Percentiles rank a stretch among this genome's conserved stretches.
These are phyloP conservation scores for Calidris pygmaea DNA, from an alignment of 2,113 vertebrate species.

Conservation along the genomic window DNA sequence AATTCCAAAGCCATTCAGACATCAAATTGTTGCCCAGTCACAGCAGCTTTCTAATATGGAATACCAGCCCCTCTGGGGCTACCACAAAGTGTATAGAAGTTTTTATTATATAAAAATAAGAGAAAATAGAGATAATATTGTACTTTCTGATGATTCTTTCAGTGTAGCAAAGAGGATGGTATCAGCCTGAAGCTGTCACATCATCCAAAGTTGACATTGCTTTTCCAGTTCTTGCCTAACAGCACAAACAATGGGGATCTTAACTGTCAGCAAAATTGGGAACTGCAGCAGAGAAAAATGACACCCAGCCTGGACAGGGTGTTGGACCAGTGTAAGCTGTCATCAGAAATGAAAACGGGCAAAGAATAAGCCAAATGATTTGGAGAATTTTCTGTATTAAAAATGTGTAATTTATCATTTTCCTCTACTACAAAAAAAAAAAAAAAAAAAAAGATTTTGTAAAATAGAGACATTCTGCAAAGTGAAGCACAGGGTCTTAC, in stretches of 20 bases:
- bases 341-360: neutral
- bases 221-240: neutral
- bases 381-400: neutral
- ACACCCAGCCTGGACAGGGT: neutral
- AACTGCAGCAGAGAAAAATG: neutral
- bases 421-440: neutral
- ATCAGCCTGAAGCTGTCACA: neutral
- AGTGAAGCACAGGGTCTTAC: neutral
- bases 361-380: neutral
- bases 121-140: neutral
- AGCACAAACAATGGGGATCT: neutral
- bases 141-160: neutral
- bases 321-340: neutral
- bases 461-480: neutral
- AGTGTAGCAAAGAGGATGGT: neutral
- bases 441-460: neutral
- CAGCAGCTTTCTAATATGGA: neutral
- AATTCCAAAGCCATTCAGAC: neutral
- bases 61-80: neutral
- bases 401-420: neutral
- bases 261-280: neutral
- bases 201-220: neutral
- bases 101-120: neutral
- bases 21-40: rapidly evolving
- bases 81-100: neutral